Base-by-base conservation (phyloP, 1,140 invertebrate species). In the Venturia canescens region DNA sequence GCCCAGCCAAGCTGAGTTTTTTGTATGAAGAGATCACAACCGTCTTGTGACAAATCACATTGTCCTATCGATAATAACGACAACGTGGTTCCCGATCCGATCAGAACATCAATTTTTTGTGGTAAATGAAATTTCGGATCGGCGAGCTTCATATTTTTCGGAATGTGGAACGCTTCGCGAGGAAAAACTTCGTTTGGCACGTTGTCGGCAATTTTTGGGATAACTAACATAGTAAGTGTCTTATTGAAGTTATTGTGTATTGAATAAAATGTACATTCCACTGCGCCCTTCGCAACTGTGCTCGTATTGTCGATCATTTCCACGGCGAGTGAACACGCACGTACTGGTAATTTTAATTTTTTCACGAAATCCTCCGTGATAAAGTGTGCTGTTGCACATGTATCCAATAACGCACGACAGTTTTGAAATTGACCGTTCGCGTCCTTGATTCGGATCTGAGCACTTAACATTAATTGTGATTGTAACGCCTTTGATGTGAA, bases 1-100 rank as follows among this genome's bases (percentile, higher is more conserved):
- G 75, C 50, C 78, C 81, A 82, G n/a, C 80, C 80, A 16, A 82
- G 50, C 71, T 50, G 63, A n/a, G 80, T 82, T 74, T 82, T 82
- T 67, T 78, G 80, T 13, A 78, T 26, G 27, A 70, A 27, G 26
- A 81, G 31, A 38, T 80, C 60, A 31, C 21, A 44, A 11, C 23
- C 26, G 13, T 80, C 57, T 18, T 57, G 69, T 6, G 81, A 76
- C 16, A 80, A 13, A 34, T 82, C 71, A 26, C 72, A 66, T 71
- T 82, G 81, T 48, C 78, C 63, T 21, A 82, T 57, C 13, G 29
- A 80, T 34, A 80, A 63, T 5, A 80, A 26, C 11, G 78, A 80
- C 60, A 82, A 44, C 15, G 81, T 71, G 1, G 80, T 29, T 13
- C 71, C 72, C 3, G 78, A 75, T 7, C 80, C 78, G n/a, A 83